Evolutionary conservation across 2,888 invertebrate genomes (phyloP).

Genomic region (Hirtodrosophila alboralis): DNA sequence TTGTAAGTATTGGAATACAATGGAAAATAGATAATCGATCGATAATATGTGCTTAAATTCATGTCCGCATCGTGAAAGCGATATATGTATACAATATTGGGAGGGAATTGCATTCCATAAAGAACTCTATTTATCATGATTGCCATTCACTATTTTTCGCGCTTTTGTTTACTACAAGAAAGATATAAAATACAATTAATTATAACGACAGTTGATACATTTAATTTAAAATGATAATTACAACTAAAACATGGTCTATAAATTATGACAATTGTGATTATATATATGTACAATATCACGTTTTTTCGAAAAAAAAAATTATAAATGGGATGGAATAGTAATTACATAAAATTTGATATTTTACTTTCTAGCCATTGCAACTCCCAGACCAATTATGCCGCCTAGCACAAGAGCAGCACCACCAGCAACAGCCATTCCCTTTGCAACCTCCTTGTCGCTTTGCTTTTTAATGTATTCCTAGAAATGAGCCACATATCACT

Average conservation of each 20-base stretch:
- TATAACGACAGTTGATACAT: constrained; percentile 37
- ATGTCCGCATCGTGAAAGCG: constrained; percentile 29
- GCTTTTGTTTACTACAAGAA: constrained; percentile 80
- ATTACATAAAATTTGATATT: constrained; percentile 19
- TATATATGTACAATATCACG: constrained; percentile 16
- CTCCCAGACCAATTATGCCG: constrained; percentile 92
- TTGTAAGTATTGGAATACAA: constrained; percentile 31
- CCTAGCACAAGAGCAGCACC: constrained; percentile 94
- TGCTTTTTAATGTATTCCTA: constrained; percentile 93
- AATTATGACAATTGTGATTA: constrained; percentile 25
- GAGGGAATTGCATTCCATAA: constrained; percentile 45
- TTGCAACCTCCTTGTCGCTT: constrained; percentile 95
- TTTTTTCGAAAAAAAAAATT: constrained; percentile 11
- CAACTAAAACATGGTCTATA: constrained; percentile 34
- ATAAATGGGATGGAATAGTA: constrained; percentile 21
- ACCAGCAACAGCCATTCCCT: constrained; percentile 95
- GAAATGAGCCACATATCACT: constrained; percentile 12
- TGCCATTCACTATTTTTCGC: constrained; percentile 70
- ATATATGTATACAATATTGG: constrained; percentile 31
- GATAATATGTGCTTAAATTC: constrained; percentile 27
- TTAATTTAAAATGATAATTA: constrained; percentile 45
- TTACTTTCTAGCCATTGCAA: constrained; percentile 89
- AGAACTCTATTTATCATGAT: constrained; percentile 33
- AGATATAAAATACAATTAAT: constrained; percentile 37
- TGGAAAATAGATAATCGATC: constrained; percentile 25